Evolutionary conservation across 1,140 invertebrate species (phyloP).

Genomic region (Orchestia grillus): DNA sequence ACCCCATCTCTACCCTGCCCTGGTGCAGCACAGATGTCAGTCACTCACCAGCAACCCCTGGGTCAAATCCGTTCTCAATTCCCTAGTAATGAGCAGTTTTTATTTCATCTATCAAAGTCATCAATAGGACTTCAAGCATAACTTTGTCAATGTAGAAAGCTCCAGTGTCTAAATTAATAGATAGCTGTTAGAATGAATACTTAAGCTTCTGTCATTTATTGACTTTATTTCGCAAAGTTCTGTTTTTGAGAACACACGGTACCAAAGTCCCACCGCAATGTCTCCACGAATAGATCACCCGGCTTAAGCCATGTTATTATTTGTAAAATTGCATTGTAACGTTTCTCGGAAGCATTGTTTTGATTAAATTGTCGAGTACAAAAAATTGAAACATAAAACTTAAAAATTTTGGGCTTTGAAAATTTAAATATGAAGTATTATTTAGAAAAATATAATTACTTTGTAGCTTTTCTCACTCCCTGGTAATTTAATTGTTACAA

Average conservation of each 20-base stretch:
- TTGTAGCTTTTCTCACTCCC: too few relatives aligned
- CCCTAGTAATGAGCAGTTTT: not conserved
- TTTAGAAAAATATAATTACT: too few relatives aligned
- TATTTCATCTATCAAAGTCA: not conserved
- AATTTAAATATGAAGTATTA: too few relatives aligned
- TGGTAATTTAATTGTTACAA: too few relatives aligned
- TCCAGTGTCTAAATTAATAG: not conserved
- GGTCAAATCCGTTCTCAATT: not conserved
- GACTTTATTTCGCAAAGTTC: not conserved
- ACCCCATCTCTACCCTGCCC: not conserved
- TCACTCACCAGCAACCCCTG: not conserved
- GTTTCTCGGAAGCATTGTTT: not conserved
- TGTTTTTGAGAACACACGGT: not conserved
- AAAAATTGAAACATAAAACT: not conserved
- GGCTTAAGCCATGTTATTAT: not conserved
- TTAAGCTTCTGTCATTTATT: not conserved
- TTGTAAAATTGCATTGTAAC: not conserved
- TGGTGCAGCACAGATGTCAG: not conserved
- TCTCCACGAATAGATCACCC: not conserved
- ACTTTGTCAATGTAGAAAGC: not conserved
- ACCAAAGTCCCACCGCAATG: not conserved
- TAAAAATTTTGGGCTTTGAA: too few relatives aligned
- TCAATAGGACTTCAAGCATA: not conserved
- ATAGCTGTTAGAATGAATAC: not conserved
- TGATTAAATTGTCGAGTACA: not conserved